Percentiles rank a stretch among this genome's conserved stretches.
Conservation (phyloP, 1,140 invertebrate genomes). For the Uloborus diversus region DNA sequence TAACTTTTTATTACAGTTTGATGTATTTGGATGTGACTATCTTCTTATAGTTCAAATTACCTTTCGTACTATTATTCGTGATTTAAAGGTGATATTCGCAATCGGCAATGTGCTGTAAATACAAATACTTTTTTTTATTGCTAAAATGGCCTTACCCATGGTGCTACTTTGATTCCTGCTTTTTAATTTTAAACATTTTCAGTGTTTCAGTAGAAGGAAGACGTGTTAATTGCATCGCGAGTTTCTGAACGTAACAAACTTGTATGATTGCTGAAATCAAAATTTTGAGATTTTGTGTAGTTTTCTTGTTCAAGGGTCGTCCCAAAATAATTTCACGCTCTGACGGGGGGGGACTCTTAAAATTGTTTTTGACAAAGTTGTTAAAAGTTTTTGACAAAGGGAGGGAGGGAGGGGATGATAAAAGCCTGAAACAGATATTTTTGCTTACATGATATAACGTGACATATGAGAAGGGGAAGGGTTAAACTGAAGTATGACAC, state of each 20-base stretch:
- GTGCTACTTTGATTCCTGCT: slow-evolving; percentile 24
- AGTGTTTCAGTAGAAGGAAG: neutral
- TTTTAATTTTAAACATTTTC: neutral
- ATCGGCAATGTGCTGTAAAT: neutral
- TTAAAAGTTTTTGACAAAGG: no score
- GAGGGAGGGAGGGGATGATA: no score
- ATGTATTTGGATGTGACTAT: neutral
- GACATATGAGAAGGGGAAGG: no score
- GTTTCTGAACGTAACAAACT: neutral
- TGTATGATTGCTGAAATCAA: neutral
- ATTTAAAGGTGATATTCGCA: neutral
- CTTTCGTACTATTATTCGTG: neutral
- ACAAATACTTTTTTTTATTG: neutral
- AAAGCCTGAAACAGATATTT: no score
- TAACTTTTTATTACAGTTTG: neutral
- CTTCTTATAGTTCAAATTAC: neutral
- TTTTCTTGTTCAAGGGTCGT: neutral
- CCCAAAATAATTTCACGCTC: neutral
- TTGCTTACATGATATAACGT: no score
- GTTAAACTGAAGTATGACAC: no score
- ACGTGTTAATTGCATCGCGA: neutral
- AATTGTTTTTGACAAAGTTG: no score
- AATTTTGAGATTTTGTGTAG: neutral
- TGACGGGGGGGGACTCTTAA: neutral
- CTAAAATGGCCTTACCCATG: slow-evolving; percentile 30